Evolutionary conservation across 2,113 vertebrate genomes (phyloP).

Genomic region (Perca fluviatilis): DNA sequence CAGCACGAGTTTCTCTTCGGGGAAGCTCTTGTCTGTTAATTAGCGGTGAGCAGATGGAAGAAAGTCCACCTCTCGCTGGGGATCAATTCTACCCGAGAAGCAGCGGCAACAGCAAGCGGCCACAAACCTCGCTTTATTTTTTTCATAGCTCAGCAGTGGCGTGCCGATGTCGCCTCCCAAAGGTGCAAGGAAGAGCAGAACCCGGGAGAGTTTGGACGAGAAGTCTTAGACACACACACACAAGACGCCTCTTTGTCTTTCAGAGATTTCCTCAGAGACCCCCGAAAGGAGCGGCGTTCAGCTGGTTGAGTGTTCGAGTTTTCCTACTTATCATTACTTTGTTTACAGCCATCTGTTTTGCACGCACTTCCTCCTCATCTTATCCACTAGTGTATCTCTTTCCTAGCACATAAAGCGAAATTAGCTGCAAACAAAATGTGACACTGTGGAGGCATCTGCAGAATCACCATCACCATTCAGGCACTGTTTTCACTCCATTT

Average conservation of each 20-base stretch:
- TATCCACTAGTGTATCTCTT: slow-evolving; percentile 33
- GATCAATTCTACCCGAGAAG: slow-evolving; percentile 74
- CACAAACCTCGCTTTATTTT: slow-evolving; percentile 66
- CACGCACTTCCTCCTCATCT: slow-evolving; percentile 57
- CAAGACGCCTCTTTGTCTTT: slow-evolving; percentile 37
- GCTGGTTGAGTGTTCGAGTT: slow-evolving; percentile 70
- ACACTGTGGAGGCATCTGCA: slow-evolving; percentile 50
- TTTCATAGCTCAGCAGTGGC: slow-evolving; percentile 68
- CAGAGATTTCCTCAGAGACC: slow-evolving; percentile 68
- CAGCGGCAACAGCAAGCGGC: slow-evolving; percentile 40
- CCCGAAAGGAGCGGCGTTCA: slow-evolving; percentile 43
- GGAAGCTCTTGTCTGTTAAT: slow-evolving; percentile 82
- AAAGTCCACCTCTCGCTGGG: slow-evolving; percentile 74
- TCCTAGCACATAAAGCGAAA: slow-evolving; percentile 20
- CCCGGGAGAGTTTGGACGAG: slow-evolving; percentile 55
- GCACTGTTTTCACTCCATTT: slow-evolving; percentile 1
- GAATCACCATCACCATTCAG: slow-evolving; percentile 20
- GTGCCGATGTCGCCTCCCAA: slow-evolving; percentile 71
- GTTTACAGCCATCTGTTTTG: slow-evolving; percentile 82
- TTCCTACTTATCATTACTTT: slow-evolving; percentile 77
- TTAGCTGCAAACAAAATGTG: slow-evolving; percentile 32
- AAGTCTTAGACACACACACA: slow-evolving; percentile 65
- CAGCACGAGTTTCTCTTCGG: slow-evolving; percentile 61
- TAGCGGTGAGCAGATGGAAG: slow-evolving; percentile 83
- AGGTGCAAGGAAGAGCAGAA: slow-evolving; percentile 47